Base-by-base conservation (phyloP, 2,888 invertebrate genomes). In the Scaptomyza cyrtandrae region DNA sequence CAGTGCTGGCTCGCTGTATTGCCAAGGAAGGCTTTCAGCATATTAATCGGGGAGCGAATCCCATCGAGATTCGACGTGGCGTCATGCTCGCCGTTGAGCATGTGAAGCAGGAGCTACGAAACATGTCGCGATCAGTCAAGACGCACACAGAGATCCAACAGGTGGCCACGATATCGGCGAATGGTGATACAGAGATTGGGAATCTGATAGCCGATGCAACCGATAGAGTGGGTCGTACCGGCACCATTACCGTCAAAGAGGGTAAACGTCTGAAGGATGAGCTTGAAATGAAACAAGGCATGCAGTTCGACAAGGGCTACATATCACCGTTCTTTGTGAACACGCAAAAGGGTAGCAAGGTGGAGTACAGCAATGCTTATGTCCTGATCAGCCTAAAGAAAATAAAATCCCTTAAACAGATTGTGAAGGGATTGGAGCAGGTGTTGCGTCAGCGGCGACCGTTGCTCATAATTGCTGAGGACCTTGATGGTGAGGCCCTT, bases 311-410 rank as follows among this genome's bases (percentile, higher is more conserved):
- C 91, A 94, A 99, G 88, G 99, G 99, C 76, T 99, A 99, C 93
- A 99, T 99, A 92, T 99, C 99, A 69, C 99, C 99, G 45, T 99
- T 99, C 93, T 99, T 99, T 93, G 99, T 99, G 90, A 99, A 99
- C 93, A 97, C 98, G 0, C 94, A 97, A 13, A 99, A 99, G 93
- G 99, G 98, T 61, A 97, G 98, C 37, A 98, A 98, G 93, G 97
- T 98, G 56, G 99, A 99, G 93, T 99, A 97, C 92, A 97, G 99
- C 93, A 98, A 99, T 93, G 97, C 98, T 45, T 93, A 98, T 43
- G 93, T 99, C 13, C 93, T 99, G 53, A 95, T 99, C 90, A 97
- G 97, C 72, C 98, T 99, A 91, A 99, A 99, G 93, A 99, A 99
- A 93, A 98, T 99, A 88, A 98, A 98, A 19, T 96, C 96, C 70